These are phyloP conservation scores for Drosophila paucipuncta DNA, from an alignment of 2,888 invertebrate genomes.

Conservation along the genomic window DNA sequence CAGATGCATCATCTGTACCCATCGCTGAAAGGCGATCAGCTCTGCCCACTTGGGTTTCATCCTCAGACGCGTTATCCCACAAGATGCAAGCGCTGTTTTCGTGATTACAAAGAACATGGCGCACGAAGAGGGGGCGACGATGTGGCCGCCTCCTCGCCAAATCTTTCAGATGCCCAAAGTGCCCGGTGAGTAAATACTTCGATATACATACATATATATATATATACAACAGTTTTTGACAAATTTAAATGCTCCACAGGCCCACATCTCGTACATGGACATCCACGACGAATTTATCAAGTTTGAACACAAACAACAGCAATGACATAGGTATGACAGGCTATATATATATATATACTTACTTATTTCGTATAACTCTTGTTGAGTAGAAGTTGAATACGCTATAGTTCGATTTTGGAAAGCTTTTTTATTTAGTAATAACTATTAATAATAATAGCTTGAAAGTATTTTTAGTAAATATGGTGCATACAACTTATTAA, in stretches of 20 bases:
- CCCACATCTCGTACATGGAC: conserved; percentile 89
- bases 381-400: not conserved
- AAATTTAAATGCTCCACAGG: conserved; percentile 49
- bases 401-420: not conserved
- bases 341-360: not conserved
- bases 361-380: not conserved
- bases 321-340: conserved; percentile 83
- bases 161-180: conserved; percentile 89
- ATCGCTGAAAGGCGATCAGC: conserved; percentile 91
- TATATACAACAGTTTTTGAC: not conserved
- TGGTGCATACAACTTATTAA: not conserved
- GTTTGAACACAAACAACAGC: conserved; percentile 70
- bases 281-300: conserved; percentile 90
- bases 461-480: conserved; percentile 1
- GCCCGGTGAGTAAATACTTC: conserved; percentile 85
- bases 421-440: not conserved
- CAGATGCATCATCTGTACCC: conserved; percentile 86
- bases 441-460: not conserved
- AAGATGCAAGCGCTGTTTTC: conserved; percentile 96
- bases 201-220: not conserved
- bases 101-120: conserved; percentile 96
- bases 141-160: conserved; percentile 92
- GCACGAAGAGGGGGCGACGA: conserved; percentile 90
- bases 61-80: conserved; percentile 98
- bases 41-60: conserved; percentile 96